These are phyloP conservation scores for Dryadula phaetusa DNA, from an alignment of 2,888 invertebrate genomes.

Conservation along the genomic window DNA sequence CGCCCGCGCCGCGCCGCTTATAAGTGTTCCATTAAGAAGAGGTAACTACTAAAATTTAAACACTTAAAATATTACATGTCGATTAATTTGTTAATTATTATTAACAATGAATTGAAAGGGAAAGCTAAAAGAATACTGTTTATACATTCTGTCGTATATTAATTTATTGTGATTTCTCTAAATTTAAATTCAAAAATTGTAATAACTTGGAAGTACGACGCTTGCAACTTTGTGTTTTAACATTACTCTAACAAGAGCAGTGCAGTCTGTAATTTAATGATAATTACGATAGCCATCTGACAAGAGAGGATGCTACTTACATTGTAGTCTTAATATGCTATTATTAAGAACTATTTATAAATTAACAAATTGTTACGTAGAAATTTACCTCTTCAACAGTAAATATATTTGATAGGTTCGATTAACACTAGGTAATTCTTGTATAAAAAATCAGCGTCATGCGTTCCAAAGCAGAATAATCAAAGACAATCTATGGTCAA, in stretches of 20 bases:
- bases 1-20: not conserved
- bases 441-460: too few relatives aligned
- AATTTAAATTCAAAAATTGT: slow-evolving; percentile 3
- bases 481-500: too few relatives aligned
- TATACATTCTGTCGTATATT: not conserved
- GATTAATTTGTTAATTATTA: not conserved
- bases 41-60: not conserved
- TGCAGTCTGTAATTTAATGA: slow-evolving; percentile 5
- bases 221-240: slow-evolving; percentile 4
- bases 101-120: not conserved
- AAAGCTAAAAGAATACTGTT: not conserved
- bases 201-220: slow-evolving; percentile 3
- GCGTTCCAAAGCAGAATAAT: too few relatives aligned
- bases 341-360: not conserved
- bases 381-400: too few relatives aligned
- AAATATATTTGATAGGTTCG: too few relatives aligned
- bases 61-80: not conserved
- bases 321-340: not conserved
- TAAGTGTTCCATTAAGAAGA: not conserved
- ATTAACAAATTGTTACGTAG: not conserved
- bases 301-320: slow-evolving; percentile 1
- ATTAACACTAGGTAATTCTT: too few relatives aligned
- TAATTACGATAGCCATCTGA: slow-evolving; percentile 15
- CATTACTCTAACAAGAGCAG: not conserved
- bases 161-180: not conserved